Evolutionary conservation across 2,888 invertebrate species (phyloP).

Genomic region (Pterobdella sp.): DNA sequence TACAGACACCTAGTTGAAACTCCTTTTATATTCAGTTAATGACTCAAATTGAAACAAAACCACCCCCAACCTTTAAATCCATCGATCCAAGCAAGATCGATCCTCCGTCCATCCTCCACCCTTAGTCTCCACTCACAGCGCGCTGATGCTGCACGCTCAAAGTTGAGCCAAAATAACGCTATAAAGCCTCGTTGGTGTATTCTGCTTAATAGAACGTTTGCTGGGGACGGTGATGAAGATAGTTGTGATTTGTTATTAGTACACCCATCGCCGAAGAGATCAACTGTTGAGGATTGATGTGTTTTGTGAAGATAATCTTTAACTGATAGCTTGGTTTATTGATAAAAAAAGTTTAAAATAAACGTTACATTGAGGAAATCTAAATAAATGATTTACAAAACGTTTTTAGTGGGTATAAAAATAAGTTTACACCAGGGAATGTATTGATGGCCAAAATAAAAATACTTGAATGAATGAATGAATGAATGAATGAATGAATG

Average conservation of each 20-base stretch:
- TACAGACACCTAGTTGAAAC: too few species aligned
- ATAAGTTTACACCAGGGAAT: too few species aligned
- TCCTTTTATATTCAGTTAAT: too few species aligned
- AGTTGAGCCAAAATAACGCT: constrained; percentile 20
- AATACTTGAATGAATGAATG: too few species aligned
- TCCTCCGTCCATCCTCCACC: constrained; percentile 23
- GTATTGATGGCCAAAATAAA: too few species aligned
- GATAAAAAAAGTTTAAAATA: too few species aligned
- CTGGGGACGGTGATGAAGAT: neutral
- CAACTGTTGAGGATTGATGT: constrained; percentile 1
- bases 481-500: too few species aligned
- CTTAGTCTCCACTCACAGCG: constrained; percentile 20
- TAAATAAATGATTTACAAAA: too few species aligned
- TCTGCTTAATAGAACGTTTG: neutral
- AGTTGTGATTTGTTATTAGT: neutral
- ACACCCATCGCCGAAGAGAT: neutral
- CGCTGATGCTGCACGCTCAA: neutral
- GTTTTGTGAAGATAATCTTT: neutral
- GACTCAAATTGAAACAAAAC: neutral
- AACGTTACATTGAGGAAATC: too few species aligned
- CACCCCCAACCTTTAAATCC: neutral
- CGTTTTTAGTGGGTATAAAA: too few species aligned
- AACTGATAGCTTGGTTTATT: neutral
- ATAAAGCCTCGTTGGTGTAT: constrained; percentile 7
- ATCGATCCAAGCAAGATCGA: constrained; percentile 14